Conservation (phyloP, 2,888 invertebrate species). For the Acleris laterana region DNA sequence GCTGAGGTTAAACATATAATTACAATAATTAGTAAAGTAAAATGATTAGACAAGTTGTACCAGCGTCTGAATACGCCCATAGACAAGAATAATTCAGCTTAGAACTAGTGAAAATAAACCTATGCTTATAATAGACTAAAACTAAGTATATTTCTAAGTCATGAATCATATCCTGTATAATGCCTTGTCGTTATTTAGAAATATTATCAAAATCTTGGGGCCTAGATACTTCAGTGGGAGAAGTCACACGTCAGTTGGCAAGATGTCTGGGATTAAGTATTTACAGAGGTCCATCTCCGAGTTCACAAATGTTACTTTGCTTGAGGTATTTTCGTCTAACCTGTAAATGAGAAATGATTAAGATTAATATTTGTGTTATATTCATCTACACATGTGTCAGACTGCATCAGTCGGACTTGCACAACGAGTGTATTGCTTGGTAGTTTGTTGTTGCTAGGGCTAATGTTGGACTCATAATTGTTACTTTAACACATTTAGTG, state of each 20-base stretch:
- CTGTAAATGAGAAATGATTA: slow-evolving; percentile 63
- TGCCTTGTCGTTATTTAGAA: slow-evolving; percentile 33
- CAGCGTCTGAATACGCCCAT: neutral
- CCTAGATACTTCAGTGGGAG: slow-evolving; percentile 14
- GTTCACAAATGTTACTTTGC: slow-evolving; percentile 89
- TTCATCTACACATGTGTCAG: neutral
- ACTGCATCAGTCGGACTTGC: too few species aligned
- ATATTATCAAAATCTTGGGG: slow-evolving; percentile 20
- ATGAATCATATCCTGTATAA: slow-evolving; percentile 31
- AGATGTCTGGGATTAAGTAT: slow-evolving; percentile 90
- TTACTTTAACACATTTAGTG: too few species aligned
- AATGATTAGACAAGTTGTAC: too few species aligned
- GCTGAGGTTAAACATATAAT: too few species aligned
- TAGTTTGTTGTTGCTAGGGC: too few species aligned
- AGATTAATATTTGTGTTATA: neutral
- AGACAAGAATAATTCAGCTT: slow-evolving; percentile 1
- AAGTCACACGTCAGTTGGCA: slow-evolving; percentile 87
- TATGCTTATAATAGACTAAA: slow-evolving; percentile 15
- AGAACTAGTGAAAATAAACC: slow-evolving; percentile 3
- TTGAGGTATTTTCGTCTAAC: slow-evolving; percentile 91
- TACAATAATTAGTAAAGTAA: too few species aligned
- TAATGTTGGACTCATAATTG: too few species aligned
- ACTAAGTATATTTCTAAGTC: slow-evolving; percentile 13
- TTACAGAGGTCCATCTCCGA: slow-evolving; percentile 89
- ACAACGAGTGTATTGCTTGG: too few species aligned